These are phyloP conservation scores for Todiramphus saurophagus DNA, from an alignment of 2,113 vertebrate species.

Conservation along the genomic window DNA sequence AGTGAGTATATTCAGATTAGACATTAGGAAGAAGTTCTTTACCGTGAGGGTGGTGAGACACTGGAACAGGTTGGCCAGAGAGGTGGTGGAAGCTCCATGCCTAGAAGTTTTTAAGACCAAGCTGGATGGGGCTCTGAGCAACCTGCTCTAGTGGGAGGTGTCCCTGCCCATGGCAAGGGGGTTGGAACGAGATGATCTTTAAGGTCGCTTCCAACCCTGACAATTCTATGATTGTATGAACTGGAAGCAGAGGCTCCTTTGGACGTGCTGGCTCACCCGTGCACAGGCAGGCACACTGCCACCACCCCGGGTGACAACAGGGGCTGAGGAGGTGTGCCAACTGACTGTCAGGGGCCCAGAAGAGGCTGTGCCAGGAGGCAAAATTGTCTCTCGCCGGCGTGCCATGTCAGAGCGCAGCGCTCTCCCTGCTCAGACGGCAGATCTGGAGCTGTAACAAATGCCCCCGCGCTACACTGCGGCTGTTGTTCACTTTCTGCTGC, in stretches of 20 bases:
- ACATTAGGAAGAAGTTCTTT: too few relatives aligned
- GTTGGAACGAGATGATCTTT: too few relatives aligned
- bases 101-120: too few relatives aligned
- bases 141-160: too few relatives aligned
- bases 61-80: too few relatives aligned
- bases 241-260: background rate
- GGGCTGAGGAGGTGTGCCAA: background rate
- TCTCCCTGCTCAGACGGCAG: background rate
- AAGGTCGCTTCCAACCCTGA: too few relatives aligned
- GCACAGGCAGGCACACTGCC: background rate
- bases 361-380: background rate
- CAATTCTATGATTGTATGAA: background rate
- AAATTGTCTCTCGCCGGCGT: background rate
- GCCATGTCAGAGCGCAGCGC: background rate
- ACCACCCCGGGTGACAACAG: background rate
- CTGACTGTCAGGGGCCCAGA: background rate
- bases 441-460: background rate
- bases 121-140: too few relatives aligned
- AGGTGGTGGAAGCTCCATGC: too few relatives aligned
- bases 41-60: too few relatives aligned
- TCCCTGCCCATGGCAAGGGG: too few relatives aligned
- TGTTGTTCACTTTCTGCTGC: background rate
- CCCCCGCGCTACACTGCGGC: background rate
- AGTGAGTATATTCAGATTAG: too few relatives aligned
- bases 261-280: fast-evolving